Base-by-base conservation (phyloP, 2,113 vertebrate species). In the Gila orcuttii region DNA sequence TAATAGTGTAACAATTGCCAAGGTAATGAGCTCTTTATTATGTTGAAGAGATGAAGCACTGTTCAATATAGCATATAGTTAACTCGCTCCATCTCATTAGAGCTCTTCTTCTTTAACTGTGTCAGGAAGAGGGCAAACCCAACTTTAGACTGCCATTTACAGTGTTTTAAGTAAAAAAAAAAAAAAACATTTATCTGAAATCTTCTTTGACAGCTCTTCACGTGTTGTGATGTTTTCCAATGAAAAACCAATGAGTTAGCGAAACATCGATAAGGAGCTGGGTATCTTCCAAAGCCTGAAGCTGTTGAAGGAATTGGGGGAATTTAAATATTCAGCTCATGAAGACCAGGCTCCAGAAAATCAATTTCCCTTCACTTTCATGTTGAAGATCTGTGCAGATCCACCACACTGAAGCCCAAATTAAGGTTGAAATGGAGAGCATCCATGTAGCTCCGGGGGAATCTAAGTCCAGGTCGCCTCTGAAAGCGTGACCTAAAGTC, bases 271-370 rank as follows among this genome's bases (percentile, higher is more conserved):
- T 85, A 89, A 82, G 52, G 55, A 33, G 28, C 79, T 73, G 42
- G 68, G 57, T 71, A 78, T 80, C 60, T 82, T 75, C 75, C 45
- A 75, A 82, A 74, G 60, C 59, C 82, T 82, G 55, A 60, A 76
- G 82, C 85, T 81, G 57, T 12, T 80, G 77, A 85, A 86, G 39
- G 78, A 50, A 84, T 81, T 82, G 45, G 62, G 50, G 84, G 73
- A 83, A 82, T 86, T 75, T 55, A 80, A 87, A 87, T 85, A 88
- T 88, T 85, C 87, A 88, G 83, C 84, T 88, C 79, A 85, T 77
- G 83, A 74, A 88, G 85, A 78, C 83, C 71, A 88, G 79, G 55
- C 50, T 79, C 77, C 79, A 88, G 79, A 85, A 88, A 85, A 88
- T 85, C 83, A 78, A 88, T 88, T 88, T 85, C 36, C 79, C 84